Percentiles rank a stretch among this genome's conserved stretches.
Evolutionary conservation across 1,140 invertebrate genomes (phyloP).

Genomic region (Pseudomyrmex gracilis): DNA sequence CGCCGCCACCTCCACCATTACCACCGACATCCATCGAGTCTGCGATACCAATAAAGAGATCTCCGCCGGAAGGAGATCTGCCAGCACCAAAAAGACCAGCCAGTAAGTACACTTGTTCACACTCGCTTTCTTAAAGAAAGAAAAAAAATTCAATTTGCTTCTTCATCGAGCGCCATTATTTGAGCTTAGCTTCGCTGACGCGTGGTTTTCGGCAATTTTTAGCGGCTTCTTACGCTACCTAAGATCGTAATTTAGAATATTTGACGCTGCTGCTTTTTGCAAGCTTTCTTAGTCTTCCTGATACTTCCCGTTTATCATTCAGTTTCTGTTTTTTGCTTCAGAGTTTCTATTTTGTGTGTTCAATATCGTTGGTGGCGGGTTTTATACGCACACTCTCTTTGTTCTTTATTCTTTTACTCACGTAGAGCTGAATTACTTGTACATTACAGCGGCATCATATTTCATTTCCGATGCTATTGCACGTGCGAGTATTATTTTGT

Average conservation of each 20-base stretch:
- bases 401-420: neutral
- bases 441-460: neutral
- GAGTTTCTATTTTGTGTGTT: neutral
- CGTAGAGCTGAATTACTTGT: slow-evolving; percentile 18
- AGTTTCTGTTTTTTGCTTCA: slow-evolving; percentile 8
- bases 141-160: slow-evolving; percentile 69
- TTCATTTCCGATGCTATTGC: neutral
- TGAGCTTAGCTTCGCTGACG: slow-evolving; percentile 42
- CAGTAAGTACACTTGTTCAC: slow-evolving; percentile 86
- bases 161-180: slow-evolving; percentile 74
- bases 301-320: slow-evolving; percentile 11
- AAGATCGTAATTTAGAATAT: slow-evolving; percentile 15
- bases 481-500: slow-evolving; percentile 2
- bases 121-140: neutral
- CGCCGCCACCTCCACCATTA: slow-evolving; percentile 80
- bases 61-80: slow-evolving; percentile 83
- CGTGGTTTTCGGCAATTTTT: slow-evolving; percentile 3
- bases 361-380: slow-evolving; percentile 5
- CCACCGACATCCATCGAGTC: slow-evolving; percentile 79
- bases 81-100: slow-evolving; percentile 89
- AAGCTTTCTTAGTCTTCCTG: slow-evolving; percentile 22
- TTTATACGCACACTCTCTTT: neutral
- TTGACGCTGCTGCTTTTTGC: slow-evolving; percentile 26
- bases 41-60: slow-evolving; percentile 81
- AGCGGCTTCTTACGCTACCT: neutral